Base-by-base conservation (phyloP, 2,797 vertebrate species). In the Anableps anableps region DNA sequence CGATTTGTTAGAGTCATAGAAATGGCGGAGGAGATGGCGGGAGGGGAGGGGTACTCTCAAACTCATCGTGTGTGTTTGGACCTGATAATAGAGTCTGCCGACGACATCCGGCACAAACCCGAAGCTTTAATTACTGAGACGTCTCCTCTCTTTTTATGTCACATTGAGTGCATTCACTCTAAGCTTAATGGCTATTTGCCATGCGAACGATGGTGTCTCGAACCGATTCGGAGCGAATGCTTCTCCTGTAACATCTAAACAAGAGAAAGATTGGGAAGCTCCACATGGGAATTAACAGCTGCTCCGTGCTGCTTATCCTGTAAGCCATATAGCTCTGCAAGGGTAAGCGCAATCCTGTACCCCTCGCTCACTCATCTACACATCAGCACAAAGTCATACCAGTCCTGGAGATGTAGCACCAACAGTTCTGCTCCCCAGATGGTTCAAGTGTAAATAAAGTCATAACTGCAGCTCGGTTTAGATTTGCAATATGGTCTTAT, bases 151-250 rank as follows among this genome's bases (percentile, higher is more conserved):
- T 75, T 89, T 92, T 92, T 72, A 85, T 89, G 89, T 89, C 88
- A 77, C 79, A n/a, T 79, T 5, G 77, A 76, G 86, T 78, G 64
- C 53, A 85, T 91, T 89, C 82, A 74, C 45, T 0, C 43, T 75
- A 86, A 77, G 89, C 85, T 92, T 91, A 88, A 94, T 89, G 93
- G 93, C 88, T 85, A 89, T 94, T 94, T 93, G 91, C 94, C 91
- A 94, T 86, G 92, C 81, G 66, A 90, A 86, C 34, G 85, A 85
- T 23, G 81, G 86, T 73, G 77, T 88, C 85, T 78, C 84, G 2
- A 91, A 93, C 81, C 74, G 83, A 93, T 95, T 93, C 86, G 81
- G 89, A 87, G 83, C 26, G 73, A 93, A 86, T 64, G 86, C 83
- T 78, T 80, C 88, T 85, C 82, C 88, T 91, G 86, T 81, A 83